Conservation (phyloP, 2,113 vertebrate genomes). For the Gavia stellata region DNA sequence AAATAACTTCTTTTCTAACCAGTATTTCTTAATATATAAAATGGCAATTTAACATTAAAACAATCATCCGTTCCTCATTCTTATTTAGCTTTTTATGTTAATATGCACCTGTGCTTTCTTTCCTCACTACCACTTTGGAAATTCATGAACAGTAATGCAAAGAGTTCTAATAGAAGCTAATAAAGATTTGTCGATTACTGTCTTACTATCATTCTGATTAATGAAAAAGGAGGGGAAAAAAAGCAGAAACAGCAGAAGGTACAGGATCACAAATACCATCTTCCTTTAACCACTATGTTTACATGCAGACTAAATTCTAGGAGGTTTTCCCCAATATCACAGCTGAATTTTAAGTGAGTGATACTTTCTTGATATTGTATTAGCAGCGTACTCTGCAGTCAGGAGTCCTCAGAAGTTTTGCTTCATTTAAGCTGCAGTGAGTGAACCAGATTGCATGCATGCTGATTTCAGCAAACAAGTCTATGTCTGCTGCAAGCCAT, state of each 20-base stretch:
- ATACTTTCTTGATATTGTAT: too few species aligned
- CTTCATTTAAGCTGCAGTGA: neutral
- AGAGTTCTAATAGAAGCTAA: neutral
- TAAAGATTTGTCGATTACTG: neutral
- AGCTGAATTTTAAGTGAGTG: neutral
- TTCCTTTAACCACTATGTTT: neutral
- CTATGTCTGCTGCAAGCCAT: neutral
- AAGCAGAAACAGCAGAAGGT: neutral
- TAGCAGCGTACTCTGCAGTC: neutral
- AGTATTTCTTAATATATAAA: neutral
- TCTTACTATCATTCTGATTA: neutral
- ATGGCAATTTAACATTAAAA: neutral
- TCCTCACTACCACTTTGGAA: neutral
- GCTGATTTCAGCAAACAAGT: neutral
- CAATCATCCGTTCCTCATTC: neutral
- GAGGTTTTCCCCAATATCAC: neutral
- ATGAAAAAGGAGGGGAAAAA: neutral
- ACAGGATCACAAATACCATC: neutral
- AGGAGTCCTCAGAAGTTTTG: neutral
- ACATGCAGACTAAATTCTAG: neutral
- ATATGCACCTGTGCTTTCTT: neutral
- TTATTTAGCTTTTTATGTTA: neutral
- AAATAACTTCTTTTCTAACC: neutral
- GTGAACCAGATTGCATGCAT: rapidly evolving
- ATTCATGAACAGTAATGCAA: neutral